Percentiles rank a stretch among this genome's conserved stretches.
These are phyloP conservation scores for Bubo scandiacus DNA, from an alignment of 2,113 vertebrate genomes.

Conservation along the genomic window DNA sequence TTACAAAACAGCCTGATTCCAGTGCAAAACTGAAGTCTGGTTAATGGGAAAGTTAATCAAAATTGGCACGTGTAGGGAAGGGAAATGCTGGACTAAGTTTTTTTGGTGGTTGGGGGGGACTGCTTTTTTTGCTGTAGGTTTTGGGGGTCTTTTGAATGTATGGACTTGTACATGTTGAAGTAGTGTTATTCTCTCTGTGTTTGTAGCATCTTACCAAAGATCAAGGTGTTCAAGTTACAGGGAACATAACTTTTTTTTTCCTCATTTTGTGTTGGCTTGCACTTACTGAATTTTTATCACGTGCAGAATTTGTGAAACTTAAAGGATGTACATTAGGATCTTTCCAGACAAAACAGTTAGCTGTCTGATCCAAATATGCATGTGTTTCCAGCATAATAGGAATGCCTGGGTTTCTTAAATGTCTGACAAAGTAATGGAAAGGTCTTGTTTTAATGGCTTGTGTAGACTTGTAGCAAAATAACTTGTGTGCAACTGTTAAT, in stretches of 20 bases:
- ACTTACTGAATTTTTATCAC: not conserved
- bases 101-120: not conserved
- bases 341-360: not conserved
- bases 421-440: not conserved
- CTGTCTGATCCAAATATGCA: not conserved
- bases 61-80: not conserved
- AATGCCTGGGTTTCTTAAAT: not conserved
- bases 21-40: not conserved
- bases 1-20: not conserved
- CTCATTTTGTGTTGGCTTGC: not conserved
- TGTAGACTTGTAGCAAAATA: not conserved
- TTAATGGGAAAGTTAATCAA: not conserved
- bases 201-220: not conserved
- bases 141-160: not conserved
- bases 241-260: not conserved
- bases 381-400: not conserved
- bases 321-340: not conserved
- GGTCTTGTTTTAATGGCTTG: not conserved
- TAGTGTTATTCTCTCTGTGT: not conserved
- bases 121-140: not conserved
- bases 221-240: not conserved
- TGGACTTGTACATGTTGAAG: not conserved
- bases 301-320: not conserved
- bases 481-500: not conserved
- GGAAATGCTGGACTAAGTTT: not conserved